These are phyloP conservation scores for Mizuhopecten yessoensis DNA, from an alignment of 1,140 invertebrate species.

Conservation along the genomic window DNA sequence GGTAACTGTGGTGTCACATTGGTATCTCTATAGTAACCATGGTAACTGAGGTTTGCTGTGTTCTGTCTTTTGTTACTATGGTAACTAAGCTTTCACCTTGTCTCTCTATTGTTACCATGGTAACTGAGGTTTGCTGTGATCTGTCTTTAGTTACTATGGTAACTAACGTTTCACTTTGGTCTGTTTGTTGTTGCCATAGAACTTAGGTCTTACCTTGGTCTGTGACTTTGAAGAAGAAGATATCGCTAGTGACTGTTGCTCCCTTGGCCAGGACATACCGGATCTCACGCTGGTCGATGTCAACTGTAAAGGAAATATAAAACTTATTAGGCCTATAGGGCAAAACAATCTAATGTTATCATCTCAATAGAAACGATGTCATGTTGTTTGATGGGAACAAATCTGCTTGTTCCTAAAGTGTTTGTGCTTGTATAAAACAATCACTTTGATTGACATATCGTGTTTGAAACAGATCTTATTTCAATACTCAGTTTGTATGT, in stretches of 20 bases:
- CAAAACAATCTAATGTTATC: constrained; percentile 41
- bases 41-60: constrained; percentile 79
- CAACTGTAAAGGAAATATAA: constrained; percentile 68
- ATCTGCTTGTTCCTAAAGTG: not conserved
- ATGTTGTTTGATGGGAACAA: not conserved
- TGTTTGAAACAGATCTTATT: not conserved
- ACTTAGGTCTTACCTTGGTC: constrained; percentile 75
- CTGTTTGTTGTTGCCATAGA: too few species aligned
- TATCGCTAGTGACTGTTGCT: constrained; percentile 75
- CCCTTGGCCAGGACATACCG: constrained; percentile 74
- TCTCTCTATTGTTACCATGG: too few species aligned
- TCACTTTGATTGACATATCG: not conserved
- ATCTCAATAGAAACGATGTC: not conserved
- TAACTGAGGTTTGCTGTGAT: too few species aligned
- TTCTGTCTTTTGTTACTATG: too few species aligned
- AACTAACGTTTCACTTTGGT: too few species aligned
- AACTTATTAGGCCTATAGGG: not conserved
- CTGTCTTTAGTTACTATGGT: too few species aligned
- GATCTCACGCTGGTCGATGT: constrained; percentile 75
- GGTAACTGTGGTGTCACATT: too few species aligned
- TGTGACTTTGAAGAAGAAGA: constrained; percentile 79
- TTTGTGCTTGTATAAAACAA: not conserved
- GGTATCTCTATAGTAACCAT: too few species aligned
- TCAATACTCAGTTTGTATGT: not conserved
- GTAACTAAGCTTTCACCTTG: too few species aligned